A percentile compares a stretch with the other conserved stretches of the same genome.
Conservation (phyloP, 2,888 invertebrate genomes). For the Leucophenga maculata region DNA sequence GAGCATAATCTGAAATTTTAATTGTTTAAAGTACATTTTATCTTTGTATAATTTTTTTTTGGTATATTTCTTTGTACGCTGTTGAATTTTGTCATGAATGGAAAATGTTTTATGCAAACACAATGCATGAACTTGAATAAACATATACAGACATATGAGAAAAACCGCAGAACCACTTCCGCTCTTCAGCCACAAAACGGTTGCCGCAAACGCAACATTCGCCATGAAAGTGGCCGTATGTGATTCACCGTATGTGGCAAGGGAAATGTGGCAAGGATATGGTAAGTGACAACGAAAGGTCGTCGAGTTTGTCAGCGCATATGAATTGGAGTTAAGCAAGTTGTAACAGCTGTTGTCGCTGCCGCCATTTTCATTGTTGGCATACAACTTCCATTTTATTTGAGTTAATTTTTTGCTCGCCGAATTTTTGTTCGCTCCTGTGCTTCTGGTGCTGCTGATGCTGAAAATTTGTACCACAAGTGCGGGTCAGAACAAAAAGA, state of each 20-base stretch:
- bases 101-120: conserved; percentile 9
- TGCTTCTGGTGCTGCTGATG: not conserved
- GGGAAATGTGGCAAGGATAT: not conserved
- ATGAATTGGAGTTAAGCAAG: conserved; percentile 8
- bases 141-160: conserved; percentile 29
- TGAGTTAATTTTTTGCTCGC: not conserved
- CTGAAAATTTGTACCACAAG: conserved; percentile 12
- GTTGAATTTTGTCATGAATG: conserved; percentile 15
- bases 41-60: not conserved
- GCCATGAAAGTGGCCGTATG: not conserved
- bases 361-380: not conserved
- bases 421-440: not conserved
- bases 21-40: not conserved
- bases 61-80: conserved; percentile 5
- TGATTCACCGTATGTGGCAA: not conserved
- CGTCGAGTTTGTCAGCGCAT: not conserved
- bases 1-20: conserved; percentile 12
- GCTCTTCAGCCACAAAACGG: conserved; percentile 30
- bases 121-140: conserved; percentile 41
- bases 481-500: conserved; percentile 4
- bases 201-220: not conserved
- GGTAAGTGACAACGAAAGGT: not conserved
- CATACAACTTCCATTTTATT: conserved; percentile 5
- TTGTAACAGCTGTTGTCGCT: conserved; percentile 15
- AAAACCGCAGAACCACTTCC: conserved; percentile 48